These are phyloP conservation scores for Picathartes gymnocephalus DNA, from an alignment of 2,113 vertebrate genomes.

Conservation along the genomic window DNA sequence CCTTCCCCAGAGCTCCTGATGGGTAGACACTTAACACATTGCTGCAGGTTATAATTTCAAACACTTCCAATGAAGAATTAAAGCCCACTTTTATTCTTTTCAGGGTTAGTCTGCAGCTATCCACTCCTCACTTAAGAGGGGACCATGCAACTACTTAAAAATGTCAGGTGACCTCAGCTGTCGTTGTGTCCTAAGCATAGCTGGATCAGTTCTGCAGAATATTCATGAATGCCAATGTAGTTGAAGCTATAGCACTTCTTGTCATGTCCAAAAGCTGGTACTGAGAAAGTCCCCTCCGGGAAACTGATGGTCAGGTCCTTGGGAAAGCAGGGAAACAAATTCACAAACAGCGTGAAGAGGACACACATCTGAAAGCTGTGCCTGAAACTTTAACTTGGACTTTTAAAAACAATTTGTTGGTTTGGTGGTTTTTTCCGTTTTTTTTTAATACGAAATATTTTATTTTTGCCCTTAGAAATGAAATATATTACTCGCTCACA, in stretches of 20 bases:
- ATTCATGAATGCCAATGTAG: fast-evolving
- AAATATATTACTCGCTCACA: not conserved
- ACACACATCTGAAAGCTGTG: not conserved
- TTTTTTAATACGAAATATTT: not conserved
- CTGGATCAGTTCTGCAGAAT: not conserved
- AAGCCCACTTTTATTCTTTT: not conserved
- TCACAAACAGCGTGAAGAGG: not conserved
- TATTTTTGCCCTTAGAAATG: not conserved
- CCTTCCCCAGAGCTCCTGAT: not conserved
- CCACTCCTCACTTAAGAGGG: not conserved
- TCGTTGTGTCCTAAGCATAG: not conserved
- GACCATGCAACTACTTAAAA: not conserved
- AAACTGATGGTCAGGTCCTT: not conserved
- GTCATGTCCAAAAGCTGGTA: not conserved
- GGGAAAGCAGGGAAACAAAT: not conserved
- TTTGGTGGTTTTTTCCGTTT: not conserved
- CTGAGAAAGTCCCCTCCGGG: not conserved
- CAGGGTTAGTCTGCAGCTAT: not conserved
- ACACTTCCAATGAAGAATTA: not conserved
- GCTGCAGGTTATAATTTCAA: not conserved
- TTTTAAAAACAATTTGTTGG: not conserved
- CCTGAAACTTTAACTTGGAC: not conserved
- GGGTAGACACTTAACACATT: not conserved
- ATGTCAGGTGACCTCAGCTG: not conserved
- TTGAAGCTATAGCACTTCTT: not conserved